phyloP scores from a whole-genome alignment of 2,797 vertebrate species.

The Pseudotriccus pelzelni region DNA sequence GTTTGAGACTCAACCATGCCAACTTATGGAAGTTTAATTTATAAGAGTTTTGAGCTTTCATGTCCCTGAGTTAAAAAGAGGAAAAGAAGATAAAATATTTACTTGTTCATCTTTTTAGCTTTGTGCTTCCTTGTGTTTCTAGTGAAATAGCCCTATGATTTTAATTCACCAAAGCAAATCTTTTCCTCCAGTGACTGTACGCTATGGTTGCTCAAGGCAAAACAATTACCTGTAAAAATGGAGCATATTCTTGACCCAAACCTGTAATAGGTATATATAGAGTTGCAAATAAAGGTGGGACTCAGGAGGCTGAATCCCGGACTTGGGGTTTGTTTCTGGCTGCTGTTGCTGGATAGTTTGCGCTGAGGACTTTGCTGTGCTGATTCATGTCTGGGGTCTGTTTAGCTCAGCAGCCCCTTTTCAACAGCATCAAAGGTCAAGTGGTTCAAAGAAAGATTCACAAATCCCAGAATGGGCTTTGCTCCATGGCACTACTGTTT shows the following conservation, averaged over 20 bases:
- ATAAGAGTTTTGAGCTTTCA: conserved; percentile 45
- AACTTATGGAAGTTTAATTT: conserved; percentile 52
- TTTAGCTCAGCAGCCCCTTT: background rate
- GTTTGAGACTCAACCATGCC: conserved; percentile 30
- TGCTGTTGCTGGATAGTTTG: background rate
- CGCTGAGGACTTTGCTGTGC: background rate
- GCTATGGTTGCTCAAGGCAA: conserved; percentile 53
- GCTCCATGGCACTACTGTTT: background rate
- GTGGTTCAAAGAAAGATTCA: background rate
- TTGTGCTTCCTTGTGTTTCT: conserved; percentile 35
- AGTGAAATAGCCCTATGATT: conserved; percentile 52
- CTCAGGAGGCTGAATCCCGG: background rate
- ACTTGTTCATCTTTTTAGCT: conserved; percentile 37
- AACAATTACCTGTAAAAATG: conserved; percentile 65
- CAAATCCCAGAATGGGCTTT: background rate
- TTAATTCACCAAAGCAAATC: conserved; percentile 64
- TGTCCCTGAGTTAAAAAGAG: conserved; percentile 32
- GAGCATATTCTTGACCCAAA: background rate
- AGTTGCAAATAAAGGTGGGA: background rate
- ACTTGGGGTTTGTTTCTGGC: background rate
- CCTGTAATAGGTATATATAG: background rate
- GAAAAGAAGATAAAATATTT: conserved; percentile 15
- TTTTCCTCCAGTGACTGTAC: conserved; percentile 57
- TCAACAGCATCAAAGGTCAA: background rate
- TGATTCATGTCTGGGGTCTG: background rate